Conservation (phyloP, 2,113 vertebrate species). For the Myrmecobius fasciatus region DNA sequence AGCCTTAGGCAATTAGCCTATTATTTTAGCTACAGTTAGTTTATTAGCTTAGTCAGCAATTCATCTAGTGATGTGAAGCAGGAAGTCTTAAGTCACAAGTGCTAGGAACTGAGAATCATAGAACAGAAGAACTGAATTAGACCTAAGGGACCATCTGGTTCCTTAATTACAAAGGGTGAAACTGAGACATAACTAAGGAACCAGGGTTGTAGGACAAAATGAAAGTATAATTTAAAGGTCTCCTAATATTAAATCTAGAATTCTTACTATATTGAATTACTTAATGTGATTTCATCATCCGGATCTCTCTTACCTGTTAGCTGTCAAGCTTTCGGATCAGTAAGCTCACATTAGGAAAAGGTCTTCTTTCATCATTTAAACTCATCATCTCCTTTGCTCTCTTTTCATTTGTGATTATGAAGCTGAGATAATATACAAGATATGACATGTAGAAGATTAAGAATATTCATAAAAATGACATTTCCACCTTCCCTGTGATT, state of each 20-base stretch:
- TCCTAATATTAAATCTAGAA: neutral
- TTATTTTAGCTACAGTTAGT: neutral
- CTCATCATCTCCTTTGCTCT: neutral
- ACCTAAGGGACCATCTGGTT: neutral
- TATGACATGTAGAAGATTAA: neutral
- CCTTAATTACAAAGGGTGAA: neutral
- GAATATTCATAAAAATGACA: neutral
- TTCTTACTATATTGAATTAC: neutral
- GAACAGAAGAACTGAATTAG: neutral
- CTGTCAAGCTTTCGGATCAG: neutral
- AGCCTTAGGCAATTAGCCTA: neutral
- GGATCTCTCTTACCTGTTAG: neutral
- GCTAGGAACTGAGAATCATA: neutral
- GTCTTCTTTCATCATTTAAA: neutral
- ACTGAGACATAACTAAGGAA: neutral
- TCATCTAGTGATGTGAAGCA: neutral
- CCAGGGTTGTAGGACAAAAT: neutral
- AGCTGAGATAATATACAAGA: neutral
- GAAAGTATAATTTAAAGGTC: neutral
- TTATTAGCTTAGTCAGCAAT: neutral
- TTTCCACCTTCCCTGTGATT: neutral
- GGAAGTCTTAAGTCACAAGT: neutral
- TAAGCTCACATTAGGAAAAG: neutral
- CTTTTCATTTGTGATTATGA: neutral
- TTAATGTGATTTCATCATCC: neutral